Conservation (phyloP, 2,113 vertebrate species). For the Felis catus region DNA sequence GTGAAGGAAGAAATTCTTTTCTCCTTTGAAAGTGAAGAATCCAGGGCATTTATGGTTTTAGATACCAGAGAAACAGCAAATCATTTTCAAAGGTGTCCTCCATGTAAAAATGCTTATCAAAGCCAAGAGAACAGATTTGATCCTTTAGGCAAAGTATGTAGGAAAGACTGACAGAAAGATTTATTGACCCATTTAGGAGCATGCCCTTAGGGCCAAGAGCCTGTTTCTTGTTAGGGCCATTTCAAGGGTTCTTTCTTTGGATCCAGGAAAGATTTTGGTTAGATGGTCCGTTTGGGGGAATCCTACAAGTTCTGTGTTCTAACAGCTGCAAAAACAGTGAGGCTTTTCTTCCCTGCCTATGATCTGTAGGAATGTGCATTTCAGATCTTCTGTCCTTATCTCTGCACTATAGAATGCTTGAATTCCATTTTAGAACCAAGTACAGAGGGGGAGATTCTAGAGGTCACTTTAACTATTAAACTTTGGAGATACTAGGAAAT, state of each 20-base stretch:
- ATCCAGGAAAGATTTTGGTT: not conserved
- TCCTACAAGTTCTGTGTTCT: not conserved
- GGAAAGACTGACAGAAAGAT: not conserved
- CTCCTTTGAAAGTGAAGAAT: constrained; percentile 34
- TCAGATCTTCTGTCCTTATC: not conserved
- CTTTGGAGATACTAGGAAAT: not conserved
- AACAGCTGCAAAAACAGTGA: not conserved
- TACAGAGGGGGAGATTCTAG: not conserved
- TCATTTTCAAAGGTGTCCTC: not conserved
- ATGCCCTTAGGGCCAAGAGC: not conserved
- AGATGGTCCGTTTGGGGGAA: not conserved
- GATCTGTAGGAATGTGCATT: not conserved
- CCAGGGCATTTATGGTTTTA: constrained; percentile 27
- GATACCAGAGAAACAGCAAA: not conserved
- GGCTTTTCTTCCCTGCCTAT: not conserved
- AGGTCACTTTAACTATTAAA: not conserved
- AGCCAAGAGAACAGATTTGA: not conserved
- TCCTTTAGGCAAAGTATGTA: not conserved
- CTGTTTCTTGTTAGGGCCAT: not conserved
- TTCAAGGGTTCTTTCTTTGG: not conserved
- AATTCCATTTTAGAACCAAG: not conserved
- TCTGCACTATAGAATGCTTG: not conserved
- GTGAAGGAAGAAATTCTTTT: not conserved
- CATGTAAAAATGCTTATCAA: constrained; percentile 40
- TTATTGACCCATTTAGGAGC: not conserved